Conservation (phyloP, 2,888 invertebrate genomes). For the Mycalesis mineus region DNA sequence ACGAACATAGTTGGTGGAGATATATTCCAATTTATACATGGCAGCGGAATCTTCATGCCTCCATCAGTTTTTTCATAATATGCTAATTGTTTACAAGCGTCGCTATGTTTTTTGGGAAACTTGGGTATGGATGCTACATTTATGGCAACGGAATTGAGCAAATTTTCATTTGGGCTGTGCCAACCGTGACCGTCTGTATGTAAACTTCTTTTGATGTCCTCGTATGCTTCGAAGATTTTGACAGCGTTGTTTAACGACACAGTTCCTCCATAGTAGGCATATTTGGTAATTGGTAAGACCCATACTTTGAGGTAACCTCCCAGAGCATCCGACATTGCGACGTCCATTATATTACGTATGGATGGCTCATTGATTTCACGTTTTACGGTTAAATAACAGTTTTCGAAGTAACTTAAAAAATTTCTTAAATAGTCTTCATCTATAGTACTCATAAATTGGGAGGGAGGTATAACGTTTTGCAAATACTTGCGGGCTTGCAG, state of each 20-base stretch:
- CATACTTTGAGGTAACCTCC: slow-evolving; percentile 81
- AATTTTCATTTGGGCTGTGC: slow-evolving; percentile 50
- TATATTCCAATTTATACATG: slow-evolving; percentile 76
- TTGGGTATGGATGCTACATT: slow-evolving; percentile 38
- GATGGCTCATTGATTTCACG: slow-evolving; percentile 38
- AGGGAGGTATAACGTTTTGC: slow-evolving; percentile 51
- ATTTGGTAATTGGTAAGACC: slow-evolving; percentile 78
- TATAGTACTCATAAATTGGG: slow-evolving; percentile 37
- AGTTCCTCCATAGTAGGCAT: slow-evolving; percentile 80
- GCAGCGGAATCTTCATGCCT: slow-evolving; percentile 70
- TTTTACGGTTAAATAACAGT: slow-evolving; percentile 45
- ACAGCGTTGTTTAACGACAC: slow-evolving; percentile 73
- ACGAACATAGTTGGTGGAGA: slow-evolving; percentile 79
- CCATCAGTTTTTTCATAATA: slow-evolving; percentile 48
- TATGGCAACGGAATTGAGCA: slow-evolving; percentile 44
- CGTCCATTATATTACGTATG: slow-evolving; percentile 44
- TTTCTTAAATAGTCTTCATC: slow-evolving; percentile 44
- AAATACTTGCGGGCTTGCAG: slow-evolving; percentile 51
- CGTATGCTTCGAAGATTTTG: slow-evolving; percentile 75
- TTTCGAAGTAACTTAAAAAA: slow-evolving; percentile 47
- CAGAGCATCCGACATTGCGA: slow-evolving; percentile 67
- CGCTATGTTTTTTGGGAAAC: slow-evolving; percentile 32
- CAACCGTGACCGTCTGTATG: slow-evolving; percentile 79
- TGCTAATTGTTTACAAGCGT: slow-evolving; percentile 50
- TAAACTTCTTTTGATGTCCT: slow-evolving; percentile 77